A percentile compares a stretch with the other conserved stretches of the same genome.
These are phyloP conservation scores for Coracopsis vasa DNA, from an alignment of 2,113 vertebrate genomes.

Conservation along the genomic window DNA sequence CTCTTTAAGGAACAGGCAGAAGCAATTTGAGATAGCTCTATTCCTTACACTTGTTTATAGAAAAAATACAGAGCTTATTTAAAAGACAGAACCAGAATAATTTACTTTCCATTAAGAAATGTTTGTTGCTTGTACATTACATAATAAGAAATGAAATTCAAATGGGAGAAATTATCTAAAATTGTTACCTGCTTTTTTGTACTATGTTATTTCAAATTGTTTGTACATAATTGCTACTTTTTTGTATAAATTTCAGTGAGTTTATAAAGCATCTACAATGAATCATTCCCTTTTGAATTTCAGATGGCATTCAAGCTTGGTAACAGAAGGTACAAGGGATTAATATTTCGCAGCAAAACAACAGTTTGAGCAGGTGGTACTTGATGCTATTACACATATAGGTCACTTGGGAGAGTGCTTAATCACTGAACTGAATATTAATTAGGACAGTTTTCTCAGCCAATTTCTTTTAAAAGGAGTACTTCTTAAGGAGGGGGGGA, in stretches of 20 bases:
- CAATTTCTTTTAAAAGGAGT: background rate
- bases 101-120: background rate
- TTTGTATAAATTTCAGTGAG: background rate
- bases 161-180: background rate
- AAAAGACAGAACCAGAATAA: background rate
- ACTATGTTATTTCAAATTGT: background rate
- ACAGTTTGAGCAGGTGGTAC: conserved; percentile 62
- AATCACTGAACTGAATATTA: conserved; percentile 65
- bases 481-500: accelerated
- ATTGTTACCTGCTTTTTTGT: background rate
- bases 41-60: background rate
- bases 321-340: conserved; percentile 48
- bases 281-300: conserved; percentile 36
- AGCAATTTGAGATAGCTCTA: background rate
- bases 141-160: background rate
- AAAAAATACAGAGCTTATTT: background rate
- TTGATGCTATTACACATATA: conserved; percentile 58
- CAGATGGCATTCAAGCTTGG: conserved; percentile 44
- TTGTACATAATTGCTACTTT: background rate
- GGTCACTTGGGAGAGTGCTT: conserved; percentile 54
- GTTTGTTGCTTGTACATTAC: background rate
- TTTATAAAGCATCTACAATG: conserved; percentile 41
- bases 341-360: conserved; percentile 54
- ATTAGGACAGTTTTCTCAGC: conserved; percentile 44
- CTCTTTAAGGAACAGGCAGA: background rate